Conservation (phyloP, 2,113 vertebrate genomes). For the Cromileptes altivelis region DNA sequence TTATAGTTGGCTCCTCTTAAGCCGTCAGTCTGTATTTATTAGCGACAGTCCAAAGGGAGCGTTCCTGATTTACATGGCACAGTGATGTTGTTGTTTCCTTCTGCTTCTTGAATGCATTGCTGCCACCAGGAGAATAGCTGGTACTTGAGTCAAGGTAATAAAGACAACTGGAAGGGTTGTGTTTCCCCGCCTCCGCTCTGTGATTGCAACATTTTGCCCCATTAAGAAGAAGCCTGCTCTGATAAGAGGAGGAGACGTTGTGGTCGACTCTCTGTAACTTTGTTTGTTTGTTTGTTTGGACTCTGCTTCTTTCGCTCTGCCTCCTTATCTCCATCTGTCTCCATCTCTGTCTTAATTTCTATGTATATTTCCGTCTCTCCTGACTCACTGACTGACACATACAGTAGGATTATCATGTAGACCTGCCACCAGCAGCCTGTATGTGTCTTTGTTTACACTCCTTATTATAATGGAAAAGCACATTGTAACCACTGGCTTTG, state of each 20-base stretch:
- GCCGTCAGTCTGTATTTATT: slow-evolving; percentile 48
- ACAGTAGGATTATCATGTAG: slow-evolving; percentile 64
- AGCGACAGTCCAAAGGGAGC: slow-evolving; percentile 47
- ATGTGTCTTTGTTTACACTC: slow-evolving; percentile 70
- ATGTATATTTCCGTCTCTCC: slow-evolving; percentile 15
- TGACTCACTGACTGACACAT: slow-evolving; percentile 25
- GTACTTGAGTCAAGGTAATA: slow-evolving; percentile 50
- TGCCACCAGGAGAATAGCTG: slow-evolving; percentile 50
- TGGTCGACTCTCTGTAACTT: slow-evolving; percentile 15
- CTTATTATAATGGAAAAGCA: slow-evolving; percentile 65
- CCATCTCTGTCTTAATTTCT: slow-evolving; percentile 49
- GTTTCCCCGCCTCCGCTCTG: slow-evolving; percentile 33
- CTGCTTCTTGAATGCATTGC: slow-evolving; percentile 36
- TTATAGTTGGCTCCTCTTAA: slow-evolving; percentile 6
- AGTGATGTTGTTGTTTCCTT: slow-evolving; percentile 46
- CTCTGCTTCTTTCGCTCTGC: slow-evolving; percentile 21
- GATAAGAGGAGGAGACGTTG: slow-evolving; percentile 39
- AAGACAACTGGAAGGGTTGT: slow-evolving; percentile 57
- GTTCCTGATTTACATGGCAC: slow-evolving; percentile 61
- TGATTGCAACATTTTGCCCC: slow-evolving; percentile 65
- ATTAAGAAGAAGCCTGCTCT: slow-evolving; percentile 40
- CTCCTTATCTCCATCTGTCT: slow-evolving; percentile 37
- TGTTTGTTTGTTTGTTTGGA: slow-evolving; percentile 11
- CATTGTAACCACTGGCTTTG: slow-evolving; percentile 73
- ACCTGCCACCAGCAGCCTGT: slow-evolving; percentile 54